Percentiles rank a stretch among this genome's conserved stretches.
These are phyloP conservation scores for Sorex araneus DNA, from an alignment of 2,113 vertebrate species.

Conservation along the genomic window DNA sequence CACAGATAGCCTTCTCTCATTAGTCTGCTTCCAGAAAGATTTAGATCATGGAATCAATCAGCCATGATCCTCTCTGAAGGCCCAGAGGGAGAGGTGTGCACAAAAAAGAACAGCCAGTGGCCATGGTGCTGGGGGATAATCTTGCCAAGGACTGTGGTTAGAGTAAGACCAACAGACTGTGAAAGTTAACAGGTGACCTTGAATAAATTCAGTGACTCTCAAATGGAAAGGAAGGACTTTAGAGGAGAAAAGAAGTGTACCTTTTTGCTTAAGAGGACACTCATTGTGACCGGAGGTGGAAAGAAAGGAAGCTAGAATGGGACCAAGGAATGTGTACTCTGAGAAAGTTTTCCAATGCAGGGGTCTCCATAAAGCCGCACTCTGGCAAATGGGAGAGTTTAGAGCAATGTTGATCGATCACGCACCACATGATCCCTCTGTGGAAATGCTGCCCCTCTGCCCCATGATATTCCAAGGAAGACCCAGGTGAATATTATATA, in stretches of 20 bases:
- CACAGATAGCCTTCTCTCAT: neutral
- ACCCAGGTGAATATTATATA: too few relatives aligned
- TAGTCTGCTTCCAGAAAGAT: neutral
- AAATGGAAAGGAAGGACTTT: neutral
- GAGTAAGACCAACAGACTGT: neutral
- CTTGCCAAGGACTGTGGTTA: neutral
- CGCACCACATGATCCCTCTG: too few relatives aligned
- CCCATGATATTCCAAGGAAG: too few relatives aligned
- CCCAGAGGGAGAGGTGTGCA: neutral
- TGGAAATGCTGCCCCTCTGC: too few relatives aligned
- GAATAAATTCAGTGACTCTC: neutral
- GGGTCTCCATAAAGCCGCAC: neutral
- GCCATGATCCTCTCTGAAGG: neutral
- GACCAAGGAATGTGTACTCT: neutral
- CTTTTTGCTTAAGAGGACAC: neutral
- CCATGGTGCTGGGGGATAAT: fast-evolving
- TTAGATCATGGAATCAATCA: neutral
- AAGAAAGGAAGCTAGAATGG: neutral
- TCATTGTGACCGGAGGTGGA: fast-evolving
- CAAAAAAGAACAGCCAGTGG: neutral
- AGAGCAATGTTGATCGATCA: too few relatives aligned
- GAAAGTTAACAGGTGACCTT: neutral
- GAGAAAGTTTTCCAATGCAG: neutral
- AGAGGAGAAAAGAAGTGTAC: fast-evolving
- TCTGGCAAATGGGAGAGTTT: neutral